Percentiles rank a stretch among this genome's conserved stretches.
Conservation (phyloP, 2,888 invertebrate genomes). For the Acleris emargana region DNA sequence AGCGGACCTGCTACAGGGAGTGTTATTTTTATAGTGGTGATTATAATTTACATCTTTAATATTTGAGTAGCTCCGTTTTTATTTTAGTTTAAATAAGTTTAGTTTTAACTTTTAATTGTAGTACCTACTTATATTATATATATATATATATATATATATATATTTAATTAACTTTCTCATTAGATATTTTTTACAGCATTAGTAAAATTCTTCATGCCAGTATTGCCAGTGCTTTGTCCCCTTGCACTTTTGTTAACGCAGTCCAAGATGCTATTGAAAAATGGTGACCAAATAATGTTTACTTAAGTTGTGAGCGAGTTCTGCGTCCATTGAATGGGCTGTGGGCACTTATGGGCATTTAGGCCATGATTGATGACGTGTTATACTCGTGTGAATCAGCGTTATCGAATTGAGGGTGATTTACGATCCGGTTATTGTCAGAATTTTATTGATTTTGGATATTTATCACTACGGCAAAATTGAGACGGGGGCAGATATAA, state of each 20-base stretch:
- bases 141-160: no score
- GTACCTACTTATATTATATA: no score
- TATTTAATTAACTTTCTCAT: no score
- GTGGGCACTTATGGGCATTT: constrained; percentile 79
- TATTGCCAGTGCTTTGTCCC: no score
- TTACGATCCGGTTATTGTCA: constrained; percentile 48
- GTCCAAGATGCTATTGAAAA: constrained; percentile 46
- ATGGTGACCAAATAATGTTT: constrained; percentile 66
- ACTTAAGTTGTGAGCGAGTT: constrained; percentile 57
- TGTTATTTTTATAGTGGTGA: no score
- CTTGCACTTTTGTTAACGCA: constrained; percentile 33
- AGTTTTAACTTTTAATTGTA: no score
- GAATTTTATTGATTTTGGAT: constrained; percentile 28
- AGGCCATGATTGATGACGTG: constrained; percentile 68
- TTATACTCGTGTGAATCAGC: constrained; percentile 52
- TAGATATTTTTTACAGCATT: no score
- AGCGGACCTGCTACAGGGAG: no score
- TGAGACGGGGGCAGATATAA: constrained; percentile 12
- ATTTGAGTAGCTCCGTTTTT: no score
- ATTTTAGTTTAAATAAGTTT: no score
- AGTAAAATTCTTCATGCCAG: no score
- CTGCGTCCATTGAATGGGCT: constrained; percentile 67
- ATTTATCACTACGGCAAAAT: constrained; percentile 41
- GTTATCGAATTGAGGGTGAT: constrained; percentile 50
- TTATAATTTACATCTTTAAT: no score